Evolutionary conservation across 2,888 invertebrate genomes (phyloP).

Genomic region (Drosophila colorata): DNA sequence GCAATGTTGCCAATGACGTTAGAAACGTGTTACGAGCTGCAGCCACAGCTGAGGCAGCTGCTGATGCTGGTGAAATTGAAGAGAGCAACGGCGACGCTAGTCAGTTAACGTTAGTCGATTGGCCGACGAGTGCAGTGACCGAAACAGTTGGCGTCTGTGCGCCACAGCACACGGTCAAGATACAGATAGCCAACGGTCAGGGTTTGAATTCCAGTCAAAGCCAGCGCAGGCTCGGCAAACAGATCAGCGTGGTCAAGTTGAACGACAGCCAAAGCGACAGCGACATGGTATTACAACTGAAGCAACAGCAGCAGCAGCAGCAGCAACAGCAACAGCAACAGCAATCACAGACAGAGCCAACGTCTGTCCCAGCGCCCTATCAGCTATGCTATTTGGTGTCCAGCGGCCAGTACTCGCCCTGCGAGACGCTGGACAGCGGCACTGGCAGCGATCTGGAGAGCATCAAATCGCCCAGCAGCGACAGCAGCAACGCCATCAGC

Average conservation of each 20-base stretch:
- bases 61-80: constrained; percentile 40
- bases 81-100: constrained; percentile 58
- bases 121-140: constrained; percentile 81
- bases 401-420: constrained; percentile 93
- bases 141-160: constrained; percentile 71
- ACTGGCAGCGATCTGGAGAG: constrained; percentile 93
- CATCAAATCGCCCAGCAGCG: constrained; percentile 58
- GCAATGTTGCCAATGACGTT: constrained; percentile 59
- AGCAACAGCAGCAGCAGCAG: constrained; percentile 35
- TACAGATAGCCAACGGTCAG: constrained; percentile 81
- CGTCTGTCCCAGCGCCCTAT: constrained; percentile 41
- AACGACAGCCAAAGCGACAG: constrained; percentile 64
- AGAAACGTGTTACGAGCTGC: constrained; percentile 53
- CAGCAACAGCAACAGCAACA: constrained; percentile 20
- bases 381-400: constrained; percentile 87
- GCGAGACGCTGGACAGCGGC: constrained; percentile 92
- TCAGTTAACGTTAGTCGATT: constrained; percentile 76
- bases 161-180: constrained; percentile 83
- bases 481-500: constrained; percentile 71
- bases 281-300: constrained; percentile 48
- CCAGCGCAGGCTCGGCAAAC: constrained; percentile 57
- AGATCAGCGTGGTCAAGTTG: constrained; percentile 67
- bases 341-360: constrained; percentile 14
- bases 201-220: constrained; percentile 35
- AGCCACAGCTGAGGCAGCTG: constrained; percentile 2